phyloP scores from a whole-genome alignment of 2,797 vertebrate species.

The Neopelma chrysocephalum region DNA sequence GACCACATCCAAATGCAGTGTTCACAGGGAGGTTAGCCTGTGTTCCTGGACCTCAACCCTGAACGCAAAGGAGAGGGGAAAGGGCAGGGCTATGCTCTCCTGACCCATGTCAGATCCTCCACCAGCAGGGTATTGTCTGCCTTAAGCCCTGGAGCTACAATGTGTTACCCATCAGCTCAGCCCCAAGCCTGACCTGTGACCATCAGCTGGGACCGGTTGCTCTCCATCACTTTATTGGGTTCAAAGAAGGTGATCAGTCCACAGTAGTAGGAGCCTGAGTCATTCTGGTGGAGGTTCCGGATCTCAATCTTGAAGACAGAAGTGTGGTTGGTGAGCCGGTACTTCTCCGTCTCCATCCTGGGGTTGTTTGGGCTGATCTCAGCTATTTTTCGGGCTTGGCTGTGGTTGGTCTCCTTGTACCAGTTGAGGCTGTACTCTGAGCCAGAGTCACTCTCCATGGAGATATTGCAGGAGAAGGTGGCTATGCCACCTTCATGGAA shows the following conservation, averaged over 20 bases:
- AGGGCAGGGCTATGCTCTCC: neutral
- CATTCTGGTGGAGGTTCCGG: conserved; percentile 41
- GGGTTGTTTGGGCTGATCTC: neutral
- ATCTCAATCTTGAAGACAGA: conserved; percentile 36
- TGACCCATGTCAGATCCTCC: neutral
- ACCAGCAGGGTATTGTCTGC: neutral
- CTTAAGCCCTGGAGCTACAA: neutral
- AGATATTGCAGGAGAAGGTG: conserved; percentile 58
- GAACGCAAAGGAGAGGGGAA: neutral
- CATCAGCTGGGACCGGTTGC: conserved; percentile 16
- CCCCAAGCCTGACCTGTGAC: conserved; percentile 64
- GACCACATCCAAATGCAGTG: neutral
- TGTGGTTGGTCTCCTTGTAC: conserved; percentile 34
- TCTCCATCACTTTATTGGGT: neutral
- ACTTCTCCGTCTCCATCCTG: neutral
- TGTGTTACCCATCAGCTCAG: neutral
- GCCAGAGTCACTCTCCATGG: neutral
- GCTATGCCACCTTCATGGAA: neutral
- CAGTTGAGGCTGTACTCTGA: conserved; percentile 22
- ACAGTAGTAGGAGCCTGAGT: conserved; percentile 67
- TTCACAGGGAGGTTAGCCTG: neutral
- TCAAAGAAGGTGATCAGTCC: neutral
- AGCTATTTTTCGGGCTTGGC: conserved; percentile 4
- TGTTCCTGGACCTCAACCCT: neutral
- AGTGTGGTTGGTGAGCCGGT: neutral